Evolutionary conservation across 2,888 invertebrate genomes (phyloP).

Genomic region (Latheticus oryzae): DNA sequence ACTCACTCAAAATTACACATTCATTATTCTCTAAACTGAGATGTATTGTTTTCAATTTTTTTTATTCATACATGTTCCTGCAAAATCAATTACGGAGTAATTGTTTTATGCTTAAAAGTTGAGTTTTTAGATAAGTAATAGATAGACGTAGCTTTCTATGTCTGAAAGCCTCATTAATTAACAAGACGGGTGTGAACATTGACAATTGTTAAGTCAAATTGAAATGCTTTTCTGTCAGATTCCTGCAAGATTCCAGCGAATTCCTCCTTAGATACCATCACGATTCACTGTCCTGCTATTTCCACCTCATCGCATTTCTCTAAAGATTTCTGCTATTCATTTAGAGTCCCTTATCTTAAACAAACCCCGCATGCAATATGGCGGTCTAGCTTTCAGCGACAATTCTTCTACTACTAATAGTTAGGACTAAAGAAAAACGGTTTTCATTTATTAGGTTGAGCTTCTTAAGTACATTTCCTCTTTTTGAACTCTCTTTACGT

Average conservation of each 20-base stretch:
- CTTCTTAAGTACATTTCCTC: background rate
- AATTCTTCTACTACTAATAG: slow-evolving; percentile 46
- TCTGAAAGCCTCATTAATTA: slow-evolving; percentile 50
- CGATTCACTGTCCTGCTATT: slow-evolving; percentile 55
- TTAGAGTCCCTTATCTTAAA: slow-evolving; percentile 56
- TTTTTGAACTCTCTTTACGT: too few species aligned
- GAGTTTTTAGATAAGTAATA: slow-evolving; percentile 45
- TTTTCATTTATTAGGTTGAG: slow-evolving; percentile 44
- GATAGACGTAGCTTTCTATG: slow-evolving; percentile 45
- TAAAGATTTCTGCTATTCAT: slow-evolving; percentile 57
- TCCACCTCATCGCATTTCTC: slow-evolving; percentile 56
- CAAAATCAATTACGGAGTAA: slow-evolving; percentile 25
- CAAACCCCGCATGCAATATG: slow-evolving; percentile 50
- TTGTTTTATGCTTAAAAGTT: too few species aligned
- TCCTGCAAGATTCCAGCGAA: slow-evolving; percentile 50
- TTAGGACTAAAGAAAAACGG: slow-evolving; percentile 47
- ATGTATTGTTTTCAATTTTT: slow-evolving; percentile 37
- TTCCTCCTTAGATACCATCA: slow-evolving; percentile 53
- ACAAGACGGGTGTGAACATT: slow-evolving; percentile 48
- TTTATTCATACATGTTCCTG: slow-evolving; percentile 2
- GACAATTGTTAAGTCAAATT: slow-evolving; percentile 52
- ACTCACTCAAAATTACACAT: slow-evolving; percentile 41
- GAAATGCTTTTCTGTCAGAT: slow-evolving; percentile 53
- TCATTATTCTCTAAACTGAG: slow-evolving; percentile 44
- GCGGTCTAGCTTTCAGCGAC: slow-evolving; percentile 43